Conservation (phyloP, 2,797 vertebrate species). For the Rousettus madagascariensis region DNA sequence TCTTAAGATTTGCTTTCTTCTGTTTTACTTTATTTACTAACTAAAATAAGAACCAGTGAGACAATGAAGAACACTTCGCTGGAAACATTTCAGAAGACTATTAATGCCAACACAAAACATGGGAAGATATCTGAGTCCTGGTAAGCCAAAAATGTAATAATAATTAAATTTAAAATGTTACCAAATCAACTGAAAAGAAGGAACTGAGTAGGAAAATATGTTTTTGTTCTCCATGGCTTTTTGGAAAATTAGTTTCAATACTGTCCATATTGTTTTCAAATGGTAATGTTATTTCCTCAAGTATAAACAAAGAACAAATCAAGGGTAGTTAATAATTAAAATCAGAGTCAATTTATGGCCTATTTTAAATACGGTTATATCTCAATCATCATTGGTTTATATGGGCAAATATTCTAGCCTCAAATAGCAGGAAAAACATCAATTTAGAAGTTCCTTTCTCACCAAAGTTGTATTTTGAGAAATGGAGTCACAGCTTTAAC, state of each 20-base stretch:
- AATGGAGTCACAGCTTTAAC: not conserved
- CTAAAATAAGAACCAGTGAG: not conserved
- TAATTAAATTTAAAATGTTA: not conserved
- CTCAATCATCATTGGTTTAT: not conserved
- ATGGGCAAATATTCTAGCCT: not conserved
- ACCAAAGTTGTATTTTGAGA: not conserved
- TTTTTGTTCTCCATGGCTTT: not conserved
- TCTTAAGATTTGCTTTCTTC: constrained; percentile 40
- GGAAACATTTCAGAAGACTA: not conserved
- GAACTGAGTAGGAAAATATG: not conserved
- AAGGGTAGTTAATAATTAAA: not conserved
- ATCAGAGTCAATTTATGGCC: not conserved
- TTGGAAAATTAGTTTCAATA: not conserved
- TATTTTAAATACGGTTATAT: constrained; percentile 2
- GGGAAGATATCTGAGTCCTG: not conserved
- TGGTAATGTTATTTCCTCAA: not conserved
- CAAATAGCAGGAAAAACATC: not conserved
- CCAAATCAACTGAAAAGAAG: not conserved
- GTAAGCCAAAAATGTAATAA: not conserved
- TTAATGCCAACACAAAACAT: not conserved
- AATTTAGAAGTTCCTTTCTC: not conserved
- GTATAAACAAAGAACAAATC: not conserved
- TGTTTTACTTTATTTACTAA: not conserved
- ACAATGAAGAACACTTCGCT: not conserved
- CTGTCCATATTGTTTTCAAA: not conserved